These are phyloP conservation scores for Ellobium chinense DNA, from an alignment of 2,888 invertebrate species.

Conservation along the genomic window DNA sequence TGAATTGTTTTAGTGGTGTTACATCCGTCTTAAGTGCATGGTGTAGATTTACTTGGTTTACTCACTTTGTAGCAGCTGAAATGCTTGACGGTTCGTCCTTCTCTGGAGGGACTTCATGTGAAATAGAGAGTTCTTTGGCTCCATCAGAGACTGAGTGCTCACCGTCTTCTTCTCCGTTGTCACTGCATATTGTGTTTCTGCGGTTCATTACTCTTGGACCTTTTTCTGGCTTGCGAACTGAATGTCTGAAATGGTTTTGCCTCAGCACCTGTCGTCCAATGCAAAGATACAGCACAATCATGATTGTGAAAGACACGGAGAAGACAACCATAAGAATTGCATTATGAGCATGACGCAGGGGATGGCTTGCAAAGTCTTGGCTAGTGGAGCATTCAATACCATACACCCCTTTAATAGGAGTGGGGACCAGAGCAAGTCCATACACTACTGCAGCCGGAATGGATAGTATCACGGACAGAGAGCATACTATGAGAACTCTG, in stretches of 20 bases:
- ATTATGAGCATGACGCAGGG: slow-evolving; percentile 35
- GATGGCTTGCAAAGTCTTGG: slow-evolving; percentile 18
- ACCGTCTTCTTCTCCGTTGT: background rate
- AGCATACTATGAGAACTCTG: slow-evolving; percentile 25
- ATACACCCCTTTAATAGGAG: slow-evolving; percentile 4
- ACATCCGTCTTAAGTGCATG: no score
- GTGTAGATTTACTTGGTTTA: no score
- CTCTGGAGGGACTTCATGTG: slow-evolving; percentile 7
- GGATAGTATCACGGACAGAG: slow-evolving; percentile 29
- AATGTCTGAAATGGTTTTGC: slow-evolving; percentile 19
- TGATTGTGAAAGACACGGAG: slow-evolving; percentile 37
- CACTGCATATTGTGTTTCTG: slow-evolving; percentile 4
- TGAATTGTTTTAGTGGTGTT: no score
- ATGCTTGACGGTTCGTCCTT: no score
- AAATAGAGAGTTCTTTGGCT: background rate
- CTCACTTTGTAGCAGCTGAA: no score
- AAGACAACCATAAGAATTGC: slow-evolving; percentile 41
- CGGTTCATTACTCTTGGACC: background rate
- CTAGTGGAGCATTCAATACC: slow-evolving; percentile 49
- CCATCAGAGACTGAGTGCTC: slow-evolving; percentile 14
- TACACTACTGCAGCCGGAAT: slow-evolving; percentile 49
- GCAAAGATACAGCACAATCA: slow-evolving; percentile 42
- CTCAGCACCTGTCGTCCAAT: slow-evolving; percentile 46
- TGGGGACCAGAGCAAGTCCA: slow-evolving; percentile 22
- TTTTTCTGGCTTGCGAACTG: slow-evolving; percentile 19